Evolutionary conservation across 2,888 invertebrate genomes (phyloP), one percentile per base, ranked within the genome.

Genomic region (Anoplius nigerrimus): DNA sequence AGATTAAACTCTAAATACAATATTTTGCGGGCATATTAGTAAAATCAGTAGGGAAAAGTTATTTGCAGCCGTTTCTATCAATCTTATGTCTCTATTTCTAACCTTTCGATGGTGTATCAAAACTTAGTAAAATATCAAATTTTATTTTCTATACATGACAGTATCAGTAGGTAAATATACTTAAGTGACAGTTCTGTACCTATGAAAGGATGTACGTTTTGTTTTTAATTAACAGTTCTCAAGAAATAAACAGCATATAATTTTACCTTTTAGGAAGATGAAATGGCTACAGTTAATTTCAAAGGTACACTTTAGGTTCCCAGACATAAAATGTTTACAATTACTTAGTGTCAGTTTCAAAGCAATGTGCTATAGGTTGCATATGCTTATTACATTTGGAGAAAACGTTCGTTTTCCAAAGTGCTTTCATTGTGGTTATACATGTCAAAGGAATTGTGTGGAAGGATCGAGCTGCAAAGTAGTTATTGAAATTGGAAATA

Each of bases 401-500:
- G 85, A 88, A 34, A 85, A 80, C 51, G 82, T 79, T 21, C 83
- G 83, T 13, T 89, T 88, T 56, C 87, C 86, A 66, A 87, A 87
- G 71, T 89, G 89, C 66, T 86, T 79, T 43, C 84, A 87, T 67
- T 89, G 89, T 76, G 84, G 87, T 20, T 88, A 88, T 59, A 89
- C 89, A 4, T 89, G 89, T 79, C 85, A 87, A 54, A 81, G 87
- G 43, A 87, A 87, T 63, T 89, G 89, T 55, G 86, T 88, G 0
- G 88, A 88, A 64, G 85, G 88, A 57, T 86, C 87, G 13, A 86
- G 85, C 65, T 83, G 85, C 3, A 88, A 89, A 78, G 86, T 89
- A 24, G 89, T 89, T 1, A 86, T 89, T 34, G 89, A 89, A 75
- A 89, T 89, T 63, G 89, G 89, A 22, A 89, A 89, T 62, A 89